phyloP scores from a whole-genome alignment of 2,113 vertebrate genomes.

The Xyliphius kryptos region DNA sequence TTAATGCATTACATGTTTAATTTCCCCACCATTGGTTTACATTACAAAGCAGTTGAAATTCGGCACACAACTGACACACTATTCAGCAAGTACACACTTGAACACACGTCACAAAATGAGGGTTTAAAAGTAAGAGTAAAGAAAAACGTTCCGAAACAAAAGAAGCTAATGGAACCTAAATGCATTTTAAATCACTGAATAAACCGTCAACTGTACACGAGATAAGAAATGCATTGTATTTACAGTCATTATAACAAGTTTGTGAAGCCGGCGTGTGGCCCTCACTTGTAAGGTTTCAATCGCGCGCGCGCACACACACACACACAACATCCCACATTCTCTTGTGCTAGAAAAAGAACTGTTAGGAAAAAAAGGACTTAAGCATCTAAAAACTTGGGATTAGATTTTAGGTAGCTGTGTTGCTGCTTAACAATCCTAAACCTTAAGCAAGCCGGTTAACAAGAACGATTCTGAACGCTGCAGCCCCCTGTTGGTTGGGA shows the following conservation, averaged over 20 bases:
- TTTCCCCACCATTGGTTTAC: conserved; percentile 44
- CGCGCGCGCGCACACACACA: too few relatives aligned
- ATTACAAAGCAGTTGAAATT: conserved; percentile 55
- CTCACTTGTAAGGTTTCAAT: too few relatives aligned
- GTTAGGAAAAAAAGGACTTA: too few relatives aligned
- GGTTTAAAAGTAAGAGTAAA: conserved; percentile 46
- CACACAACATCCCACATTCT: too few relatives aligned
- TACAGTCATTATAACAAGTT: conserved; percentile 2
- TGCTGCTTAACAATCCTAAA: too few relatives aligned
- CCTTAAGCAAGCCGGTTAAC: too few relatives aligned
- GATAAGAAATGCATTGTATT: conserved; percentile 11
- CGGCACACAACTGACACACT: conserved; percentile 55
- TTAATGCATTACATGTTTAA: conserved; percentile 50
- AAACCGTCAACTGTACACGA: conserved; percentile 4
- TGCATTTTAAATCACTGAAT: not conserved
- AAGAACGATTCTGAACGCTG: too few relatives aligned
- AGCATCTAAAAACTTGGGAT: too few relatives aligned
- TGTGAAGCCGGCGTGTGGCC: too few relatives aligned
- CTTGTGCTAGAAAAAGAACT: too few relatives aligned
- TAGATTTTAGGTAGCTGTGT: too few relatives aligned
- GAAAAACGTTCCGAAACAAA: not conserved
- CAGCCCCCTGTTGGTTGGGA: too few relatives aligned
- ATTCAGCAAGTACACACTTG: conserved; percentile 52
- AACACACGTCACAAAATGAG: conserved; percentile 54
- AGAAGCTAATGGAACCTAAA: not conserved